Evolutionary conservation across 2,113 vertebrate genomes (phyloP).

Genomic region (Xenotilapia caudafasciata): DNA sequence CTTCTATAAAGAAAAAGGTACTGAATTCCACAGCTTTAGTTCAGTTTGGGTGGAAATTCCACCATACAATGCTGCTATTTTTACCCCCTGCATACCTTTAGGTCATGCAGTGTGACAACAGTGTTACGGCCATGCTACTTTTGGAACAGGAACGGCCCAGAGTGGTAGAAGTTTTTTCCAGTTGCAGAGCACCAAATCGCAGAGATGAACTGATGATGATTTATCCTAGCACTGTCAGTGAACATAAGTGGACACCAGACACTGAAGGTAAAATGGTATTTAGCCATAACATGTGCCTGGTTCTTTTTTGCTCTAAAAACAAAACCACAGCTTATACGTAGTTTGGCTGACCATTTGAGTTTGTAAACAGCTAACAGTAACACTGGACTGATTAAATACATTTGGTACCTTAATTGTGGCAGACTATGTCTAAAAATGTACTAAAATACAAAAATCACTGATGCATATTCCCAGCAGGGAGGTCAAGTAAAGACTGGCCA

Average conservation of each 20-base stretch:
- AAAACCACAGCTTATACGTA: not conserved
- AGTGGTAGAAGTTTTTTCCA: not conserved
- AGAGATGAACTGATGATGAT: not conserved
- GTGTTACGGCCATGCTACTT: not conserved
- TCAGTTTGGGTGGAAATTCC: not conserved
- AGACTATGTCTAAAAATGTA: not conserved
- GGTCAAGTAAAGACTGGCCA: not conserved
- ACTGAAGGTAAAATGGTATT: not conserved
- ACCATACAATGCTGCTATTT: not conserved
- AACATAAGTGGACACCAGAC: not conserved
- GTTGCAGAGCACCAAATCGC: not conserved
- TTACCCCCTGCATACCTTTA: not conserved
- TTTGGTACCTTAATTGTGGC: not conserved
- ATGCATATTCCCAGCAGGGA: not conserved
- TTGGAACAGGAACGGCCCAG: not conserved
- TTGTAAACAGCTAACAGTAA: not conserved
- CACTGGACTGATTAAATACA: not conserved
- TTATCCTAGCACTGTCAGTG: not conserved
- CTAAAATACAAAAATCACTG: not conserved
- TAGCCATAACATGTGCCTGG: not conserved
- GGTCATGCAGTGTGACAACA: not conserved
- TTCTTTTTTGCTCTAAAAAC: not conserved
- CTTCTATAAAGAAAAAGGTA: not conserved
- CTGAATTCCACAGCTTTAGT: not conserved
- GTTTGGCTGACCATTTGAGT: not conserved